A percentile compares a stretch with the other conserved stretches of the same genome.
Evolutionary conservation across 2,113 vertebrate genomes (phyloP).

Genomic region (Perca flavescens): DNA sequence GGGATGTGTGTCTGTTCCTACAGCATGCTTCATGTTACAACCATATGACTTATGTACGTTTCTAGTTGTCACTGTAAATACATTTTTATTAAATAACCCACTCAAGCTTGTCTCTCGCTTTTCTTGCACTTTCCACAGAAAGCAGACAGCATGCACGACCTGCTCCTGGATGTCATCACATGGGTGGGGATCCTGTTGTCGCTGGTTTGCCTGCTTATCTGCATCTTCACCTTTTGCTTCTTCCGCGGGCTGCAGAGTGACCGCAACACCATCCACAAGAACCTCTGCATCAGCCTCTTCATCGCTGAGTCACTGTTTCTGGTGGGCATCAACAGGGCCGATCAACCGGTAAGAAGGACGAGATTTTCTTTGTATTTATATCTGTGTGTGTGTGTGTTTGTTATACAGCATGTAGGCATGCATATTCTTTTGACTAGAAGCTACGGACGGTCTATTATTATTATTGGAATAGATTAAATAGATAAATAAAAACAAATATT

Average conservation of each 20-base stretch:
- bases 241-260: conserved; percentile 98
- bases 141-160: conserved; percentile 92
- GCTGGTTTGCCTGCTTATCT: conserved; percentile 97
- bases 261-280: conserved; percentile 99
- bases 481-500: neutral
- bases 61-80: neutral
- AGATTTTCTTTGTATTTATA: neutral
- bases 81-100: no score
- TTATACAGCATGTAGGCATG: neutral
- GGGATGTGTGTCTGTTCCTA: neutral
- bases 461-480: neutral
- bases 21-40: conserved; percentile 32
- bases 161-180: conserved; percentile 96
- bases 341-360: conserved; percentile 92
- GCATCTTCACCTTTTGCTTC: conserved; percentile 99
- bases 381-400: conserved; percentile 4
- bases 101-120: conserved; percentile 26
- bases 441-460: neutral
- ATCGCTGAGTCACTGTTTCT: conserved; percentile 98
- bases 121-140: conserved; percentile 83
- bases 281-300: conserved; percentile 97
- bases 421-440: neutral
- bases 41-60: conserved; percentile 36
- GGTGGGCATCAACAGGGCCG: conserved; percentile 96
- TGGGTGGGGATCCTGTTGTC: conserved; percentile 99